These are phyloP conservation scores for Megaceryle torquata DNA, from an alignment of 2,113 vertebrate species.

Conservation along the genomic window DNA sequence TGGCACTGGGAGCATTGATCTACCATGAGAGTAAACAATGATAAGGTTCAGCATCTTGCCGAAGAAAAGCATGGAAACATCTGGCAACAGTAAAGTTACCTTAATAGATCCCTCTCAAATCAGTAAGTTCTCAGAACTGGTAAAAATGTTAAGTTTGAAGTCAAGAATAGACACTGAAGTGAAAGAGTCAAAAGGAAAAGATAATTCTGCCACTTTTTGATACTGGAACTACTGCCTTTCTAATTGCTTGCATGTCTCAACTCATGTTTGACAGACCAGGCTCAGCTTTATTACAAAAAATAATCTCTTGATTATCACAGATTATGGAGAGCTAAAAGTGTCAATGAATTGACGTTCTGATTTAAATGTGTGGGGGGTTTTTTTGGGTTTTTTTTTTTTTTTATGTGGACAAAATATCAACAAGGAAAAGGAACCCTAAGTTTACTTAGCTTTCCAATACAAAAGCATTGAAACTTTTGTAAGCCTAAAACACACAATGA, in stretches of 20 bases:
- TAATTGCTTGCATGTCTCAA: not conserved
- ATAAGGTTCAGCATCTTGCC: not conserved
- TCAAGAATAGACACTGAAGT: not conserved
- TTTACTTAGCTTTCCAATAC: not conserved
- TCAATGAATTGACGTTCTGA: not conserved
- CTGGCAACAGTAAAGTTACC: not conserved
- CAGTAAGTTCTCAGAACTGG: not conserved
- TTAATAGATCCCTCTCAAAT: not conserved
- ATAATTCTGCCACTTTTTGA: not conserved
- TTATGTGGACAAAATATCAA: not conserved
- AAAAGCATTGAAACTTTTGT: not conserved
- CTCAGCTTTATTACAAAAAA: not conserved
- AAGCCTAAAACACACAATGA: not conserved
- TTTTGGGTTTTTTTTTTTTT: not conserved
- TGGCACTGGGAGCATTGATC: conserved; percentile 95
- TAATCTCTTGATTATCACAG: not conserved
- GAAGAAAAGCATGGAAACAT: not conserved
- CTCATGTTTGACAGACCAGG: not conserved
- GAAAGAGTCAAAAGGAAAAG: not conserved
- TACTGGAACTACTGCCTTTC: not conserved
- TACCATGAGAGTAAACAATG: conserved; percentile 59
- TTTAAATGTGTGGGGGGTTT: not conserved
- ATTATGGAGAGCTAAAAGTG: not conserved
- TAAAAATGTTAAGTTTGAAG: not conserved
- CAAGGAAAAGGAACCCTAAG: not conserved